Conservation (phyloP, 1,140 invertebrate genomes). For the Aplysia californica region DNA sequence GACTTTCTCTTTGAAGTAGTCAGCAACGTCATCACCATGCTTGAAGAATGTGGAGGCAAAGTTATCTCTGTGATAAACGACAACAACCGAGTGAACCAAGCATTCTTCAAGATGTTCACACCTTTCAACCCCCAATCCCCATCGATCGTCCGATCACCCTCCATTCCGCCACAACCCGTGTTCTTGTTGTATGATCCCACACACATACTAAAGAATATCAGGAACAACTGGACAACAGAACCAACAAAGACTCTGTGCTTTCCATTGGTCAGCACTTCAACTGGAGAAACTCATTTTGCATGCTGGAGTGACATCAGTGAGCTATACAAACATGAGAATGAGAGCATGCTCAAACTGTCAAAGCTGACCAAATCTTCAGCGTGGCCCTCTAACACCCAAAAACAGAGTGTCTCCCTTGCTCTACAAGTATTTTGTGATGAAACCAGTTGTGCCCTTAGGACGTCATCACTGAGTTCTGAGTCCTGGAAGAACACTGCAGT, state of each 20-base stretch:
- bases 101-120: not conserved
- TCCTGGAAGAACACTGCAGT: not conserved
- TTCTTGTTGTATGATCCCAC: not conserved
- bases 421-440: not conserved
- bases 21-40: not conserved
- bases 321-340: not conserved
- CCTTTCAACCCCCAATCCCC: not conserved
- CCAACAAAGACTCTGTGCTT: not conserved
- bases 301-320: not conserved
- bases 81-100: not conserved
- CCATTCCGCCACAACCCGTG: not conserved
- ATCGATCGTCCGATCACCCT: not conserved
- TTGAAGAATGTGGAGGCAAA: not conserved
- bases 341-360: not conserved
- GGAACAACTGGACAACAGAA: not conserved
- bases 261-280: no score
- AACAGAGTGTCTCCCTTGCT: not conserved
- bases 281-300: not conserved
- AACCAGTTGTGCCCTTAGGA: not conserved
- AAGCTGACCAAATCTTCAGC: not conserved
- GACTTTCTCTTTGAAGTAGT: not conserved
- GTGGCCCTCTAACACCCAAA: not conserved
- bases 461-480: not conserved
- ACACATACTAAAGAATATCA: not conserved
- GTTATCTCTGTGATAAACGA: not conserved